phyloP scores from a whole-genome alignment of 2,113 vertebrate genomes.

The Boleophthalmus pectinirostris region DNA sequence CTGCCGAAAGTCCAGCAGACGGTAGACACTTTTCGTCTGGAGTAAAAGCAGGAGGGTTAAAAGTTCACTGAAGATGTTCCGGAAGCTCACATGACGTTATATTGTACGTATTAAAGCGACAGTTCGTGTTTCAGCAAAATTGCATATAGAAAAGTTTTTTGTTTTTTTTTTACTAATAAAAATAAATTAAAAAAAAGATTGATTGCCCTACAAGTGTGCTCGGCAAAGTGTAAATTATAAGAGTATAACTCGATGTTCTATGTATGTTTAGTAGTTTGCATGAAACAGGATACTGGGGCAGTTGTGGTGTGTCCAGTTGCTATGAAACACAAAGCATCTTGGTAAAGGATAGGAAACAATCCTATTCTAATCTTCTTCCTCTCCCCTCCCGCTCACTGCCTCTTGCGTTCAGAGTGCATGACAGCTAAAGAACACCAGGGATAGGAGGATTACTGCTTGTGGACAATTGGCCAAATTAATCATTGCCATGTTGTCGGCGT shows the following conservation, averaged over 20 bases:
- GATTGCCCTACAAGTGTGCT: no score
- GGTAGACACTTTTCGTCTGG: neutral
- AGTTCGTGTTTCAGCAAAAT: neutral
- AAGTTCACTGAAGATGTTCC: constrained; percentile 11
- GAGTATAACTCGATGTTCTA: no score
- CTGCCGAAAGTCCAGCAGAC: constrained; percentile 21
- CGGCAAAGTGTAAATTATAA: neutral
- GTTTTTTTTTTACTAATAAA: no score
- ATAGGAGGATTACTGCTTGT: constrained; percentile 39
- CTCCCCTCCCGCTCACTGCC: constrained; percentile 16
- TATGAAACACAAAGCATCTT: constrained; percentile 39
- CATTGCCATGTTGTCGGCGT: constrained; percentile 51
- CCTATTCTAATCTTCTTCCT: constrained; percentile 32
- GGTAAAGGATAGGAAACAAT: constrained; percentile 36
- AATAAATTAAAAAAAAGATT: no score
- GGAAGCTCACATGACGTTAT: constrained; percentile 19
- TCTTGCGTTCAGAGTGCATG: constrained; percentile 14
- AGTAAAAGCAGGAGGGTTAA: constrained; percentile 6
- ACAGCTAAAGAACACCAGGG: constrained; percentile 43
- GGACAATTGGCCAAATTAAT: constrained; percentile 70
- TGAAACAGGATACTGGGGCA: neutral
- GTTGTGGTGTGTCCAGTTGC: constrained; percentile 18
- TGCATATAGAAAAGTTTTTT: no score
- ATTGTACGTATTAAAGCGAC: constrained; percentile 1
- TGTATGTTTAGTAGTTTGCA: neutral